Percentiles rank a stretch among this genome's conserved stretches.
Evolutionary conservation across 2,888 invertebrate species (phyloP).

Genomic region (Drosophila diplacantha): DNA sequence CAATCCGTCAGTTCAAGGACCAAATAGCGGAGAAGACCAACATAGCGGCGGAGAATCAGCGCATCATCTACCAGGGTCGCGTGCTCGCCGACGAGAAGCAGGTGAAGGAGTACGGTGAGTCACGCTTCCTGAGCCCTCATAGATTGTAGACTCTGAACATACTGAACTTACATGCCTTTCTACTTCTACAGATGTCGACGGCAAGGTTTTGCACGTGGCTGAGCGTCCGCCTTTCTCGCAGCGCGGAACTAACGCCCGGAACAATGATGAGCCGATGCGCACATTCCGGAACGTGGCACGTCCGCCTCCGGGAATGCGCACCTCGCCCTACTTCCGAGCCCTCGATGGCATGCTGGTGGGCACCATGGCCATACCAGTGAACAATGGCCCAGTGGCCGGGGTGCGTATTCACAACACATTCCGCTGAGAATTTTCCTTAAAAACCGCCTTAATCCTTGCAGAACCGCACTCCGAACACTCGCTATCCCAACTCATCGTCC

Average conservation of each 20-base stretch:
- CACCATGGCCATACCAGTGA: constrained; percentile 78
- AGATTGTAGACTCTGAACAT: background rate
- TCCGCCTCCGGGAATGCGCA: constrained; percentile 68
- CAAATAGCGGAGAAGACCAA: constrained; percentile 87
- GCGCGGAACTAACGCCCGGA: constrained; percentile 64
- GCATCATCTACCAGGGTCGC: constrained; percentile 96
- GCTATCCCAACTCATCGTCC: constrained; percentile 77
- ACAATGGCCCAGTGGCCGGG: constrained; percentile 53
- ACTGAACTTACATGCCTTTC: background rate
- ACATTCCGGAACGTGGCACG: constrained; percentile 76
- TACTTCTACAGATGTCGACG: constrained; percentile 85
- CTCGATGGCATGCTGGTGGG: constrained; percentile 78
- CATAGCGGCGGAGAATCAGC: constrained; percentile 89
- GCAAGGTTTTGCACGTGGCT: constrained; percentile 95
- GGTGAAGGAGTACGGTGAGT: constrained; percentile 89
- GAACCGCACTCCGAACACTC: constrained; percentile 67
- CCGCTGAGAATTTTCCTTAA: rapidly evolving
- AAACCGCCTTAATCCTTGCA: constrained; percentile 2
- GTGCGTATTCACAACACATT: constrained; percentile 24
- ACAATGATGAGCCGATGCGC: constrained; percentile 68
- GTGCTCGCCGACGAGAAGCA: constrained; percentile 92
- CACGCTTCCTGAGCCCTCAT: constrained; percentile 8
- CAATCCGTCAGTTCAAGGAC: constrained; percentile 89
- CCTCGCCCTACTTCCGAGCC: constrained; percentile 75
- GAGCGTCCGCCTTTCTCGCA: constrained; percentile 88